Evolutionary conservation across 2,888 invertebrate species (phyloP), one percentile per base, ranked within the genome.

Genomic region (Keiferia lycopersicella): DNA sequence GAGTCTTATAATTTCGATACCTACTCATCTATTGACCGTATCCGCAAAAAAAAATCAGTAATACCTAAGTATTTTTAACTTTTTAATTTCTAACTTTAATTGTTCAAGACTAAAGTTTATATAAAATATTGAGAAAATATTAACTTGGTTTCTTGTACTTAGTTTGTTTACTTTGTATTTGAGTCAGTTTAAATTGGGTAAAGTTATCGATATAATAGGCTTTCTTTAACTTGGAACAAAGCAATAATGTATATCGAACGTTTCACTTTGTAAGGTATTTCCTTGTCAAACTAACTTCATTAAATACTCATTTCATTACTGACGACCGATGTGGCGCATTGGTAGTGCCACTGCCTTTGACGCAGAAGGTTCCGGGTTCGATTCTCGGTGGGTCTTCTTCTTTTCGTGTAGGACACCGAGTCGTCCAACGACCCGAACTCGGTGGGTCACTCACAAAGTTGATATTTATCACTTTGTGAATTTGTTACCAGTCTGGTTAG

Each of bases 161-260:
- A 45, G 45, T 3, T 45, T 16, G 45, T 45, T 45, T 45, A 45
- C 45, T 45, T 45, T 45, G 11, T 6, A 45, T 11, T 45, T 45
- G 45, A 45, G 7, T n/a, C 4, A 45, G 45, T 45, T 45, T 45
- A 45, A 45, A 45, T 45, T 45, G 45, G 45, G 45, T 30, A 57
- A 6, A 57, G 11, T 34, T 34, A 57, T 57, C 8, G 11, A 14
- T 10, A 57, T 34, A 57, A 57, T 34, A 57, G 26, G 57, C 38
- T 18, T 34, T 57, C 7, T 26, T 10, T 30, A 53, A 30, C 53
- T 26, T 45, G 0, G 45, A 45, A 45, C 45, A 45, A 45, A 45
- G 45, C 45, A 45, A 16, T 45, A 3, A 45, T n/a, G 1, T 45
- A 45, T 16, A 45, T 45, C 45, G 16, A 45, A 45, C 45, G 11